Percentiles rank a stretch among this genome's conserved stretches.
These are phyloP conservation scores for Drosophila lacicola DNA, from an alignment of 2,888 invertebrate genomes.

Conservation along the genomic window DNA sequence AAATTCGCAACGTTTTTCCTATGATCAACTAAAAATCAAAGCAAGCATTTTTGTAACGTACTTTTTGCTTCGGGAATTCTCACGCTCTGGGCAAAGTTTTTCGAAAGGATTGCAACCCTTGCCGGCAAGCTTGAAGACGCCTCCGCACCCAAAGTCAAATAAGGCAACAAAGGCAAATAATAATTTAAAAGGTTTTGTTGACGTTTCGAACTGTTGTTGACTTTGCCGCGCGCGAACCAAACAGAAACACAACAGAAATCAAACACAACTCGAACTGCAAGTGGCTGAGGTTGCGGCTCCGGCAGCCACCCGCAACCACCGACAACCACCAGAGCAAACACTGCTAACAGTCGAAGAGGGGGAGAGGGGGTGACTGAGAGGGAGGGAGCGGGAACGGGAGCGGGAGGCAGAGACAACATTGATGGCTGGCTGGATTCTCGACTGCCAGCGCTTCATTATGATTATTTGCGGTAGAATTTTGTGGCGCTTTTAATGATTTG, in stretches of 20 bases:
- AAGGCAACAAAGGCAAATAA: slow-evolving; percentile 79
- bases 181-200: slow-evolving; percentile 80
- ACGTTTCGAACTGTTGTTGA: slow-evolving; percentile 82
- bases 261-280: slow-evolving; percentile 70
- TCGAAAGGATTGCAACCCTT: slow-evolving; percentile 66
- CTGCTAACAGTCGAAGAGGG: slow-evolving; percentile 5
- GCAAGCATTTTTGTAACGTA: slow-evolving; percentile 44
- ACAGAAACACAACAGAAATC: slow-evolving; percentile 67
- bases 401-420: slow-evolving; percentile 21
- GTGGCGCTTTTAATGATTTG: slow-evolving; percentile 81
- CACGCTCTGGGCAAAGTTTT: slow-evolving; percentile 59
- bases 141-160: slow-evolving; percentile 67
- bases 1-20: slow-evolving; percentile 3
- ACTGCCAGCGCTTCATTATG: slow-evolving; percentile 74
- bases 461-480: slow-evolving; percentile 82
- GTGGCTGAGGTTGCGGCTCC: slow-evolving; percentile 50
- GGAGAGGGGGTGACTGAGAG: no score
- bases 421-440: slow-evolving; percentile 31
- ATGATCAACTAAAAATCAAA: slow-evolving; percentile 12
- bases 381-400: not conserved
- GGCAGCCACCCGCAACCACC: slow-evolving; percentile 53
- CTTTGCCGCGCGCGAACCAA: slow-evolving; percentile 81
- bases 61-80: slow-evolving; percentile 46
- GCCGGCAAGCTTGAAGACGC: slow-evolving; percentile 23
- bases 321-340: slow-evolving; percentile 52